Conservation (phyloP, 1,140 invertebrate species). For the Nasonia longicornis region DNA sequence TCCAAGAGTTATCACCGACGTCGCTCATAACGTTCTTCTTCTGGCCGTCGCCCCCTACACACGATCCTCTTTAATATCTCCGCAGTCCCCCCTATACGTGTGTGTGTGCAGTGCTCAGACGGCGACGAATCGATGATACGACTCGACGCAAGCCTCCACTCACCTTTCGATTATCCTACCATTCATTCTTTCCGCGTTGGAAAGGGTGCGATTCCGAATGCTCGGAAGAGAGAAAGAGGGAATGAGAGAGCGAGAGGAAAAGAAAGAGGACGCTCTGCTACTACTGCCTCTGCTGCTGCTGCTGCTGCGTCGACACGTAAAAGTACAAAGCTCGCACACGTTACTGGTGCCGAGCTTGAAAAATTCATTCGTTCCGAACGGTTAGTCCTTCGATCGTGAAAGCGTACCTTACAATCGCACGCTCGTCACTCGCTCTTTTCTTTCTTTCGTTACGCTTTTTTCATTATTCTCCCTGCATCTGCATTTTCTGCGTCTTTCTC, state of each 20-base stretch:
- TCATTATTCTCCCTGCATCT: neutral
- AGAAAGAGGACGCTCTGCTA: too few relatives aligned
- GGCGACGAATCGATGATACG: neutral
- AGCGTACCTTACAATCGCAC: neutral
- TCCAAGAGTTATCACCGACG: too few relatives aligned
- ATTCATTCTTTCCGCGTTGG: neutral
- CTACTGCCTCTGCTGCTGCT: neutral
- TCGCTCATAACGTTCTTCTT: neutral
- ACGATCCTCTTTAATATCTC: neutral
- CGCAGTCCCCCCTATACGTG: neutral
- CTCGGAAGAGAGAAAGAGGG: too few relatives aligned
- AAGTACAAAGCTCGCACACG: constrained; percentile 3
- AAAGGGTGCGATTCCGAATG: neutral
- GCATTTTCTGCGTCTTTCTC: too few relatives aligned
- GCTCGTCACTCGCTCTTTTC: neutral
- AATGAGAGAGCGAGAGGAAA: too few relatives aligned
- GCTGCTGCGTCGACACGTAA: constrained; percentile 13
- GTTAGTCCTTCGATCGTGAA: neutral
- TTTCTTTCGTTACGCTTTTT: neutral
- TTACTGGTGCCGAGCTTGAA: neutral
- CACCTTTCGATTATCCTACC: constrained; percentile 10
- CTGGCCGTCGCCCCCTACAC: neutral
- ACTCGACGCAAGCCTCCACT: constrained; percentile 4
- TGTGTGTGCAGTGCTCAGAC: neutral
- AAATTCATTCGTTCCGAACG: constrained; percentile 14